A percentile compares a stretch with the other conserved stretches of the same genome.
Conservation (phyloP, 2,113 vertebrate species). For the Phrynosoma blainvillii region DNA sequence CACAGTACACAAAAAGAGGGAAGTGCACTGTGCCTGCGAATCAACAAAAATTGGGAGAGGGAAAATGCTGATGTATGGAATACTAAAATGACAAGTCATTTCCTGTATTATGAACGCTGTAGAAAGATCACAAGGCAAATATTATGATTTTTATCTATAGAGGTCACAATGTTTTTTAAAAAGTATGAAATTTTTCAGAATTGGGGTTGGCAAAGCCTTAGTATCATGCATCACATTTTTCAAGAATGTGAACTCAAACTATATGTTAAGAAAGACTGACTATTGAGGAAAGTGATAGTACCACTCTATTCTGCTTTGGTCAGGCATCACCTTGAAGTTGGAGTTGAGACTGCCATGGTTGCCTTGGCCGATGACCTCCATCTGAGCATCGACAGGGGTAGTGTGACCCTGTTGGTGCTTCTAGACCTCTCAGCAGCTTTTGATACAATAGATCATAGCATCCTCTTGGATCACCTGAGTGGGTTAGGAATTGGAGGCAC, state of each 20-base stretch:
- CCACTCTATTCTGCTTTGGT: no score
- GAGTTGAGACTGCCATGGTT: no score
- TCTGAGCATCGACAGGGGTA: no score
- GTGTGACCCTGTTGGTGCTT: no score
- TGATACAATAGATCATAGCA: no score
- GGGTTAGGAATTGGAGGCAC: no score
- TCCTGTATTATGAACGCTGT: constrained; percentile 21
- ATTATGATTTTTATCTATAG: constrained; percentile 1
- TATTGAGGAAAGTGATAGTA: background rate
- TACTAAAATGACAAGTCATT: constrained; percentile 9
- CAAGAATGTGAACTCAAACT: background rate
- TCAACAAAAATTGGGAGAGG: background rate
- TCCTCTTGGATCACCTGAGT: no score
- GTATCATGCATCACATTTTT: background rate
- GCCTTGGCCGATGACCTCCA: no score
- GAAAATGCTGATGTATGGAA: constrained; percentile 11
- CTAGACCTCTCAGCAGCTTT: no score
- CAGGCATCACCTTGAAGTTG: no score
- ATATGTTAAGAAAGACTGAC: background rate
- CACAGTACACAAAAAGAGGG: background rate
- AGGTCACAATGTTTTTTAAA: background rate
- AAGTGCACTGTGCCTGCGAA: constrained; percentile 12
- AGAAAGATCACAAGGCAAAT: background rate
- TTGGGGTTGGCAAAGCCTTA: background rate
- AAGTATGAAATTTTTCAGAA: background rate